Base-by-base conservation (phyloP, 1,140 invertebrate species). In the Panulirus ornatus region DNA sequence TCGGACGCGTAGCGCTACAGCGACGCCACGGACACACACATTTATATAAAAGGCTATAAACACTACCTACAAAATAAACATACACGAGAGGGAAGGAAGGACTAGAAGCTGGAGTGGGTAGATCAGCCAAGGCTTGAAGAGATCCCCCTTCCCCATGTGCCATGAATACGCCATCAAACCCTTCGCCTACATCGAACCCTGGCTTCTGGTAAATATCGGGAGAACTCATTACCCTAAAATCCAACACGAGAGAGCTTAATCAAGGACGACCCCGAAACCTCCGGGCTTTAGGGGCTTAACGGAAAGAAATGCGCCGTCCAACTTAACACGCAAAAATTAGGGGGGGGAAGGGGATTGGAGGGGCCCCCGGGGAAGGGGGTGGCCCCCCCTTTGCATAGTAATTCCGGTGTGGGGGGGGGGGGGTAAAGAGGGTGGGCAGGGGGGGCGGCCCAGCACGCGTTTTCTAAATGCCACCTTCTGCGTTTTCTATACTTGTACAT, bases 301-400 rank as follows among this genome's bases (percentile, higher is more conserved):
- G 58, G 47, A 78, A 87, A 87, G 85, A 87, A 87, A 87, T 66
- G 63, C 81, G 8, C 58, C 54, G 63, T 78, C 75, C 36, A 79
- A 58, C 54, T 30, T 40, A 44, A 87, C 70, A 78, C 58, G 85
- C 75, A 87, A 87, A 87, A 87, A 87, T 87, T 76, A 87, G 51
- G 34, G 73, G n/a, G n/a, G n/a, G n/a, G n/a, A n/a, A n/a, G n/a
- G n/a, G n/a, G n/a, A n/a, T n/a, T n/a, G n/a, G n/a, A n/a, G n/a
- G n/a, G n/a, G n/a, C n/a, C n/a, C n/a, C n/a, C n/a, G n/a, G n/a
- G n/a, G n/a, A n/a, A n/a, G n/a, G n/a, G n/a, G n/a, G n/a, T n/a
- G n/a, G n/a, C n/a, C n/a, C n/a, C n/a, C n/a, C 58, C 85, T 87
- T 87, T 87, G 85, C 85, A 87, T 87, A 87, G 51, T 87, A 87